Percentiles rank a stretch among this genome's conserved stretches.
phyloP scores from a whole-genome alignment of 2,113 vertebrate species.

The Antigone vipio region DNA sequence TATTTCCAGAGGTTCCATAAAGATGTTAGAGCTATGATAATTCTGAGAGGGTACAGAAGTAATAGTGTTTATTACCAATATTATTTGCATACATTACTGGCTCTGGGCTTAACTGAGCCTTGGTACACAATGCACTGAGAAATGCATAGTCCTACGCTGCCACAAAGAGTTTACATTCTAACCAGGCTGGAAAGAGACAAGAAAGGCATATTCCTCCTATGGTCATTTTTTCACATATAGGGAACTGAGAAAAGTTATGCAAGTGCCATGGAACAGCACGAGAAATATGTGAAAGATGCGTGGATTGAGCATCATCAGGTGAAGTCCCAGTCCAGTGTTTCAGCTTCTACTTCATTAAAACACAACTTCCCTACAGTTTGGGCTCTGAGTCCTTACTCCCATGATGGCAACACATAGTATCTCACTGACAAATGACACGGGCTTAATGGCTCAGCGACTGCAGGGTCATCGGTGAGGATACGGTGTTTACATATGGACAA shows the following conservation, averaged over 20 bases:
- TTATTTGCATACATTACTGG: not conserved
- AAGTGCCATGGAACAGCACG: not conserved
- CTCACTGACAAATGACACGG: not conserved
- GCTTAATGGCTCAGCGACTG: not conserved
- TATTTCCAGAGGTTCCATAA: not conserved
- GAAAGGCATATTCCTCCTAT: not conserved
- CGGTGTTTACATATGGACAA: fast-evolving
- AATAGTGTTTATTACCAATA: not conserved
- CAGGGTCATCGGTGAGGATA: fast-evolving
- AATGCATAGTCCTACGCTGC: not conserved
- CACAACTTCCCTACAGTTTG: not conserved
- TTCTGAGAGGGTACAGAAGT: not conserved
- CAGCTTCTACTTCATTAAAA: not conserved
- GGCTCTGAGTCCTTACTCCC: not conserved
- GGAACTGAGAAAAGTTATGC: not conserved
- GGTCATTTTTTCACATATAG: not conserved
- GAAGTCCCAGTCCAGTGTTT: not conserved
- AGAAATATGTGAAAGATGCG: not conserved
- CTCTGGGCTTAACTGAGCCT: not conserved
- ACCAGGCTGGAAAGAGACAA: not conserved
- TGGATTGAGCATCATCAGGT: not conserved
- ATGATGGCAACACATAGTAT: too few relatives aligned
- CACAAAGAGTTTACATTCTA: not conserved
- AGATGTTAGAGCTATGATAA: not conserved
- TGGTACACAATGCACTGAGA: not conserved